Evolutionary conservation across 2,797 vertebrate genomes (phyloP), one percentile per base, ranked within the genome.

Genomic region (Sebastes baramenuke): DNA sequence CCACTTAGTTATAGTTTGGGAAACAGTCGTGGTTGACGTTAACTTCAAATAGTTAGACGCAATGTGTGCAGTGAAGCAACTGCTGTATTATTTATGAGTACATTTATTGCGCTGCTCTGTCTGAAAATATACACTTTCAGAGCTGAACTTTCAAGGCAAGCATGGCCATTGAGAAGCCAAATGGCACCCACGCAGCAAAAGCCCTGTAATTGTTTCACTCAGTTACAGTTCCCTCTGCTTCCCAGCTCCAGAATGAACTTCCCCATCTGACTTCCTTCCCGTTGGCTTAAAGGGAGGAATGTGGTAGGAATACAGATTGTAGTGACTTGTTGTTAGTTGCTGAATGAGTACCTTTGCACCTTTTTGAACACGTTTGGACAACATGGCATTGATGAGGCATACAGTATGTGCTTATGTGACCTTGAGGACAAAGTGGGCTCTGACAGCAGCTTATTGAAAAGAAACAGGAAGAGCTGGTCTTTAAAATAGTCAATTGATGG

Each of bases 51-150:
- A 25, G 25, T 25, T 12, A 13, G n/a, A 61, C 1, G 32, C 14
- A 29, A 55, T 75, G 3, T 79, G 42, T 46, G 42, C 16, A 55
- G 42, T 11, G 20, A 67, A 25, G 3, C 11, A 42, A 30, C 25
- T 34, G 64, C 32, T 71, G 32, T 56, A 29, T 66, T 42, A 82
- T 72, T 68, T 64, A 34, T 75, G 46, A 72, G n/a, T 29, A 9
- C 14, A 49, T 58, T 64, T 20, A 7, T 64, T 64, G 1, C 2
- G 2, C 27, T 38, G 7, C 11, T 76, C 34, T 27, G 38, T 70
- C 49, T 55, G 32, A 42, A 81, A 70, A 72, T 64, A 27, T 29
- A 32, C 16, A 49, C 18, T 65, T 65, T 75, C 20, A 67, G 14
- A 68, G 29, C 27, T 67, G 24, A 75, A 46, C 13, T 6, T 38